Conservation (phyloP, 1,140 invertebrate genomes). For the Batillaria attramentaria region DNA sequence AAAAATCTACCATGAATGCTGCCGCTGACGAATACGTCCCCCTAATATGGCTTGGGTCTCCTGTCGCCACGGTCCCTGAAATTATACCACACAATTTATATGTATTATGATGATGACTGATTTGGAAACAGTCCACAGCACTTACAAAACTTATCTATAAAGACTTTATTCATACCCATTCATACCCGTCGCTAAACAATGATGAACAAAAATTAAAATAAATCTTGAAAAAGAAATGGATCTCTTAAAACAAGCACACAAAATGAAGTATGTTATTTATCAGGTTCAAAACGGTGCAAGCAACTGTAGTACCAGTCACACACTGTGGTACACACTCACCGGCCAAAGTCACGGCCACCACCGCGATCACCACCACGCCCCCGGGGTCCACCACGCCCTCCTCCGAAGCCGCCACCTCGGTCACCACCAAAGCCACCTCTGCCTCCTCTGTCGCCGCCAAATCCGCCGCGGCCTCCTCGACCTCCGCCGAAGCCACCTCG, state of each 20-base stretch:
- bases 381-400: slow-evolving; percentile 6
- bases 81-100: background rate
- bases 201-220: background rate
- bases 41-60: slow-evolving; percentile 23
- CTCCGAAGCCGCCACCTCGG: slow-evolving; percentile 24
- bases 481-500: slow-evolving; percentile 18
- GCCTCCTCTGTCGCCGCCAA: background rate
- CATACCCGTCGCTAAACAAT: background rate
- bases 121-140: background rate
- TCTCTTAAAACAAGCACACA: background rate
- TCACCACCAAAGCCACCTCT: slow-evolving; percentile 23
- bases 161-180: background rate
- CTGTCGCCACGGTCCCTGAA: slow-evolving; percentile 27
- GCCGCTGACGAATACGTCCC: no score
- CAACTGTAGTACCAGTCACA: background rate
- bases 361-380: slow-evolving; percentile 2
- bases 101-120: background rate
- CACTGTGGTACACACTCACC: slow-evolving; percentile 9
- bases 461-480: slow-evolving; percentile 13
- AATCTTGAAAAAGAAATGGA: background rate
- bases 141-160: background rate
- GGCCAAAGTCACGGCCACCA: slow-evolving; percentile 23
- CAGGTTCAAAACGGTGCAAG: background rate
- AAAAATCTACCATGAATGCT: background rate
- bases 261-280: background rate